Base-by-base conservation (phyloP, 1,140 invertebrate species). In the Branchinecta lindahli region DNA sequence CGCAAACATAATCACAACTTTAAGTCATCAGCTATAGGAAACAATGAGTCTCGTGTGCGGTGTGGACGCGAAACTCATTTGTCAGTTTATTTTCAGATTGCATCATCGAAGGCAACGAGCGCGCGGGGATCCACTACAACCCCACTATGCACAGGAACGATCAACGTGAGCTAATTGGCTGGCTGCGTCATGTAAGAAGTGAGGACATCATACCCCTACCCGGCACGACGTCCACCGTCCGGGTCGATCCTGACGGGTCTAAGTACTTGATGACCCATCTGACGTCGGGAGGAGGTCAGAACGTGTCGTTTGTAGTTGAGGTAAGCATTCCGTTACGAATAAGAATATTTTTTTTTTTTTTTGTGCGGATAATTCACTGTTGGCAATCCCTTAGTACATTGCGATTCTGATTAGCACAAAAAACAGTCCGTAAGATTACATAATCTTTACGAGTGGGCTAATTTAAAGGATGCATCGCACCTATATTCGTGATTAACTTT, bases 121-220 rank as follows among this genome's bases (percentile, higher is more conserved):
- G 89, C 66, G 88, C 90, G 67, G 96, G 95, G 0, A 88, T 99
- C 73, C 85, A 88, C 70, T 96, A 98, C 76, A 89, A 98, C 82
- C 92, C 95, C 4, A 87, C 88, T 10, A 82, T 98, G 66, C 87
- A 88, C 8, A 86, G 88, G 8, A 75, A 87, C 6, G 87, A 94
- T 76, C 92, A 96, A 78, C 83, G 90, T 78, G 94, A 97, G 82
- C 83, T 97, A 68, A 87, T 91, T 8, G 91, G 92, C 0, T 96
- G 94, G 94, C 91, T 94, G 74, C 69, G 71, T 8, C 68, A 72
- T 8, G 72, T 71, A 8, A 73, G 75, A 66, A 68, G 71, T 61
- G 84, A 85, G 73, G 85, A 86, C 69, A 87, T 88, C 0, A 85
- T 88, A 46, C 78, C 83, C 12, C 79, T 91, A 72, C 88, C 89